A percentile compares a stretch with the other conserved stretches of the same genome.
phyloP scores from a whole-genome alignment of 1,140 invertebrate genomes.

The Diachasmimorpha longicaudata region DNA sequence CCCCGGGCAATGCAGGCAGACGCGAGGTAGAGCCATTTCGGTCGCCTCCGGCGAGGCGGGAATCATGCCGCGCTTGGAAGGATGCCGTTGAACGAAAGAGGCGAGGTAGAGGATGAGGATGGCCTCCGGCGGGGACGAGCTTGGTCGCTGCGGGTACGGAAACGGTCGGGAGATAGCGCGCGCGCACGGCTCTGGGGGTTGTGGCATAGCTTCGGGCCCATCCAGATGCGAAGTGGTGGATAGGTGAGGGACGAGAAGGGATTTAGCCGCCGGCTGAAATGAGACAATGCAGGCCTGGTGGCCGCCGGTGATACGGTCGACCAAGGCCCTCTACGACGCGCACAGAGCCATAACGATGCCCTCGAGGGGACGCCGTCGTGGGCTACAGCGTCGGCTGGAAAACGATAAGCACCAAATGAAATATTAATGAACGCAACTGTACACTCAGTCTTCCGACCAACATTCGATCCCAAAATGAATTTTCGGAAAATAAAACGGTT shows the following conservation, averaged over 20 bases:
- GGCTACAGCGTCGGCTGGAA: slow-evolving; percentile 36
- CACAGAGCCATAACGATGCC: slow-evolving; percentile 58
- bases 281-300: slow-evolving; percentile 52
- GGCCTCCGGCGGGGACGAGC: slow-evolving; percentile 25
- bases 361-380: slow-evolving; percentile 39
- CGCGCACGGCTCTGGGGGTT: slow-evolving; percentile 21
- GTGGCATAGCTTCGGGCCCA: slow-evolving; percentile 17
- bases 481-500: background rate
- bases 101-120: slow-evolving; percentile 22
- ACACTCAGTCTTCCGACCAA: background rate
- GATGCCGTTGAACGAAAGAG: slow-evolving; percentile 12
- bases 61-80: slow-evolving; percentile 42
- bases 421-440: slow-evolving; percentile 59
- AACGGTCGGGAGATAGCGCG: slow-evolving; percentile 49
- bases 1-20: slow-evolving; percentile 54
- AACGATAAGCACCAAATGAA: slow-evolving; percentile 64
- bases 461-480: background rate
- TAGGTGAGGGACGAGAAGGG: slow-evolving; percentile 18
- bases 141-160: slow-evolving; percentile 47
- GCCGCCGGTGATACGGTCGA: slow-evolving; percentile 34
- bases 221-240: slow-evolving; percentile 22
- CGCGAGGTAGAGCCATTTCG: slow-evolving; percentile 49
- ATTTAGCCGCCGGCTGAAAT: slow-evolving; percentile 32
- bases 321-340: slow-evolving; percentile 26
- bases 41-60: slow-evolving; percentile 42